Conservation (phyloP, 2,888 invertebrate species). For the Zygogramma bicolorata region DNA sequence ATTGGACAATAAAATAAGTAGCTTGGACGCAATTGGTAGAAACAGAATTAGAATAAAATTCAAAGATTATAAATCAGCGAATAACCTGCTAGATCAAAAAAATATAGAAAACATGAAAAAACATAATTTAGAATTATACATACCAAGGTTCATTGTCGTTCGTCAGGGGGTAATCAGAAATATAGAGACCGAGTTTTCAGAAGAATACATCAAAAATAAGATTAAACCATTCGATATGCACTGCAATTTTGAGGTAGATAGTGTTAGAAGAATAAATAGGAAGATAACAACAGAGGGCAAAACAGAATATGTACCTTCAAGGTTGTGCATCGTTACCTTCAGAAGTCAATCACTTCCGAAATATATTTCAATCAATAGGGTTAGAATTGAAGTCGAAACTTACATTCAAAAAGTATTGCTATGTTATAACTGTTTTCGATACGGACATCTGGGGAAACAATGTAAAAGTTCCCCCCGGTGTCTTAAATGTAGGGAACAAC, state of each 20-base stretch:
- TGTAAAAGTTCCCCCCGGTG: constrained; percentile 11
- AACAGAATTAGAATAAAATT: background rate
- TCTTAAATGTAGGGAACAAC: constrained; percentile 13
- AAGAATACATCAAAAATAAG: too few relatives aligned
- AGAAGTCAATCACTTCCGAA: background rate
- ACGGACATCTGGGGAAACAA: constrained; percentile 14
- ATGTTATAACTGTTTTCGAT: constrained; percentile 22
- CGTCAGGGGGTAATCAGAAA: constrained; percentile 3
- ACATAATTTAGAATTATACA: too few relatives aligned
- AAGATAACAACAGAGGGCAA: background rate
- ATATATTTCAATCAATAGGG: too few relatives aligned
- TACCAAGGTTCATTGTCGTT: background rate
- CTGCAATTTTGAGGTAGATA: constrained; percentile 2
- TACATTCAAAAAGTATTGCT: background rate
- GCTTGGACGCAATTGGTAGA: background rate
- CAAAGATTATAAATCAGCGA: background rate
- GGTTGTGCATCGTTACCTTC: constrained; percentile 12
- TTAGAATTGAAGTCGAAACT: too few relatives aligned
- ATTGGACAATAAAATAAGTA: background rate
- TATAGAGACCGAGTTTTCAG: too few relatives aligned
- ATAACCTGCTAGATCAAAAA: too few relatives aligned
- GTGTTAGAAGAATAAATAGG: constrained; percentile 9
- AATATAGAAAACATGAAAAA: background rate
- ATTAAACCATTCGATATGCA: constrained; percentile 7
- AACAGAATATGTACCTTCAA: constrained; percentile 12